Conservation (phyloP, 2,113 vertebrate species). For the Lethenteron reissneri region DNA sequence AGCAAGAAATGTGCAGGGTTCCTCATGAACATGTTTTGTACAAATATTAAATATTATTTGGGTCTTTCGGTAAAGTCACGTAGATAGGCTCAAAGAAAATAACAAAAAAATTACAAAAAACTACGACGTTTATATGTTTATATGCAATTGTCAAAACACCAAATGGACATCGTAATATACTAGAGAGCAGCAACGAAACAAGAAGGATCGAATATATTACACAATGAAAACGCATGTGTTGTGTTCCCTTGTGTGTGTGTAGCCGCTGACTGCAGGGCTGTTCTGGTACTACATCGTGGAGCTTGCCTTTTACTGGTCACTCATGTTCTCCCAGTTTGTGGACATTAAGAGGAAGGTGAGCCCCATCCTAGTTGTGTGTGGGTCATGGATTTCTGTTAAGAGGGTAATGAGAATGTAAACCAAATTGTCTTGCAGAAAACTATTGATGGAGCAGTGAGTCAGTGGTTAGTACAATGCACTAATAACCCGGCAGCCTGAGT, state of each 20-base stretch:
- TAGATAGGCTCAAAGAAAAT: too few relatives aligned
- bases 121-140: too few relatives aligned
- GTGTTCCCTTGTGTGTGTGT: conserved; percentile 15
- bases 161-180: too few relatives aligned
- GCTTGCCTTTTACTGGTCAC: conserved; percentile 83
- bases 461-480: background rate
- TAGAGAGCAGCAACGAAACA: too few relatives aligned
- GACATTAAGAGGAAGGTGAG: conserved; percentile 98
- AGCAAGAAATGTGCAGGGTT: too few relatives aligned
- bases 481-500: background rate
- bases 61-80: too few relatives aligned
- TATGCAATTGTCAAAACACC: too few relatives aligned
- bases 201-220: too few relatives aligned
- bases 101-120: too few relatives aligned
- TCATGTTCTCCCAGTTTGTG: conserved; percentile 89
- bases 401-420: background rate
- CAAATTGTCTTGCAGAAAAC: background rate
- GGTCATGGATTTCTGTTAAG: background rate
- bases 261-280: conserved; percentile 74
- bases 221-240: too few relatives aligned
- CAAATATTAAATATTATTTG: too few relatives aligned
- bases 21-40: too few relatives aligned
- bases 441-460: background rate
- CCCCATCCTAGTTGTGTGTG: background rate
- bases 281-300: conserved; percentile 91